phyloP scores from a whole-genome alignment of 2,797 vertebrate genomes.

The Scolopax rusticola region DNA sequence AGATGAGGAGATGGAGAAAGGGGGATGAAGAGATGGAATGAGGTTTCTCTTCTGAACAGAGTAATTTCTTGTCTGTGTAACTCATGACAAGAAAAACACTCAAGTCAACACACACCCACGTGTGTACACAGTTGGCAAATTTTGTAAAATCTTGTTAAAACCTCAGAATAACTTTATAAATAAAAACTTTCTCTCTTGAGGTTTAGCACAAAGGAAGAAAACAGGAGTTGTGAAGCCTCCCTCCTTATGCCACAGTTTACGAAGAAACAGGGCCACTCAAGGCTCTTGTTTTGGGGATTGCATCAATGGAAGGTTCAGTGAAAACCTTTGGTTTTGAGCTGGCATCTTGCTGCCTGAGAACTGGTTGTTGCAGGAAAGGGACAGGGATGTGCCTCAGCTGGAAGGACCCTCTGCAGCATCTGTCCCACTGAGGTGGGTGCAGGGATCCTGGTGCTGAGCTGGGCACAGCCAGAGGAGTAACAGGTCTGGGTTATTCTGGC shows the following conservation, averaged over 20 bases:
- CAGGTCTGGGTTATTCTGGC: neutral
- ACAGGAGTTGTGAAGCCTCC: neutral
- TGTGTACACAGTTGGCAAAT: constrained; percentile 63
- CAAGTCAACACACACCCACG: constrained; percentile 55
- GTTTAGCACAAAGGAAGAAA: neutral
- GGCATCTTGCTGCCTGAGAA: neutral
- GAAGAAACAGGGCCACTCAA: neutral
- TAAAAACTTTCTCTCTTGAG: constrained; percentile 50
- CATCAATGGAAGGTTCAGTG: accelerated
- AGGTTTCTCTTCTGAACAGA: neutral
- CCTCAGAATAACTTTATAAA: constrained; percentile 70
- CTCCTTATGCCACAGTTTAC: neutral
- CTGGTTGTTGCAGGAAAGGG: accelerated
- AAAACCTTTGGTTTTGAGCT: accelerated
- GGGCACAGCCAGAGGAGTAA: neutral
- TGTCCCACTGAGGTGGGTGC: neutral
- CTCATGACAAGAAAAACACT: constrained; percentile 44
- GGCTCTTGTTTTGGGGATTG: neutral
- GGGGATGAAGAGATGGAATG: neutral
- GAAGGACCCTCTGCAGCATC: neutral
- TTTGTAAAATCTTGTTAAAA: constrained; percentile 54
- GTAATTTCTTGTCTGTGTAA: neutral
- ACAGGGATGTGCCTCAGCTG: neutral
- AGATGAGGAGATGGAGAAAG: neutral
- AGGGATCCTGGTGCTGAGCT: neutral